phyloP scores from a whole-genome alignment of 2,888 invertebrate species.

The Cheilosia grossa region DNA sequence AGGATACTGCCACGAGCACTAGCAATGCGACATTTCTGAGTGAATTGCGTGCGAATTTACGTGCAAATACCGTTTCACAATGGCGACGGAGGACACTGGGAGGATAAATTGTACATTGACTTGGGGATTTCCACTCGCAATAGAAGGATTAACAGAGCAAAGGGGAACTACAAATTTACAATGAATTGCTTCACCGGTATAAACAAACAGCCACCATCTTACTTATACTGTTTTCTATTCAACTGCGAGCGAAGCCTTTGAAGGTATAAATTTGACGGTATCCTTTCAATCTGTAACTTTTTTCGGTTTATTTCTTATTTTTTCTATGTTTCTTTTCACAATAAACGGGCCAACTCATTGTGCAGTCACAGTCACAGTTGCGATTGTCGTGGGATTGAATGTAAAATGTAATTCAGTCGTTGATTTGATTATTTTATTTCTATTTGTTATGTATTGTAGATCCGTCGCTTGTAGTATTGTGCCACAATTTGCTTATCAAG shows the following conservation, averaged over 20 bases:
- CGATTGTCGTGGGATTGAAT: slow-evolving; percentile 26
- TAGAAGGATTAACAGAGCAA: slow-evolving; percentile 14
- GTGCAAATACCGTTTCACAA: not conserved
- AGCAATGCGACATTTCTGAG: slow-evolving; percentile 23
- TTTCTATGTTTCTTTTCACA: not conserved
- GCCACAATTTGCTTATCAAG: slow-evolving; percentile 7
- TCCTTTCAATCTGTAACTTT: slow-evolving; percentile 21
- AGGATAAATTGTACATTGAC: slow-evolving; percentile 40
- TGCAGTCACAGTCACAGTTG: slow-evolving; percentile 5
- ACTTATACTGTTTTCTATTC: slow-evolving; percentile 16
- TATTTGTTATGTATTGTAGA: not conserved
- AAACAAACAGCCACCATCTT: not conserved
- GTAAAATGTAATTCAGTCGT: slow-evolving; percentile 28
- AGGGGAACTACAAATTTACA: not conserved
- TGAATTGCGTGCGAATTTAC: slow-evolving; percentile 32
- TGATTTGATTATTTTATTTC: slow-evolving; percentile 14
- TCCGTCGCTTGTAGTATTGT: not conserved
- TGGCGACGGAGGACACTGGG: slow-evolving; percentile 30
- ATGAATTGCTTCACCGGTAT: not conserved
- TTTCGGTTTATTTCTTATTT: slow-evolving; percentile 6
- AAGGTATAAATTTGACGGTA: slow-evolving; percentile 13
- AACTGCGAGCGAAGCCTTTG: slow-evolving; percentile 26
- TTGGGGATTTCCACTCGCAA: slow-evolving; percentile 3
- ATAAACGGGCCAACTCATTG: slow-evolving; percentile 8
- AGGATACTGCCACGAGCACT: not conserved